Evolutionary conservation across 1,140 invertebrate species (phyloP), one percentile per base, ranked within the genome.

Genomic region (Heterodera schachtii): DNA sequence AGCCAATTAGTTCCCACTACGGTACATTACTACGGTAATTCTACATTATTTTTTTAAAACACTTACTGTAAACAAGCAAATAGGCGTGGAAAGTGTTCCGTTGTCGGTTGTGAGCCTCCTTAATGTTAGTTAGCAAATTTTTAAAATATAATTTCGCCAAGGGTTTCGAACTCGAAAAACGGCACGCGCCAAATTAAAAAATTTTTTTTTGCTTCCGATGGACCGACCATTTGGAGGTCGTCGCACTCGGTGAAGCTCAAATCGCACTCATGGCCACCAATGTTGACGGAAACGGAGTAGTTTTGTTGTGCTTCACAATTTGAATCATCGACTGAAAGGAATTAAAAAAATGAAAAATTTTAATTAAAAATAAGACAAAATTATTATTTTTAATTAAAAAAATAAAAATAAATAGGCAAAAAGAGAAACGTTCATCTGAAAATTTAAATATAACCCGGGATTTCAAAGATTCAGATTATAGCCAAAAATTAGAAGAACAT

Each of bases 61-160:
- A 64, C 57, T 13, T 64, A 64, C 81, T 84, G 85, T 89, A 89
- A 11, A 89, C 75, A 16, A 89, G 79, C n/a, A 89, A 31, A 77
- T 89, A 90, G 13, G 88, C 88, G 52, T 87, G 85, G 9, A 88
- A 78, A 69, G 70, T 31, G 66, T 41, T n/a, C 11, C n/a, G 21
- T 13, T 31, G 60, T 13, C 47, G 0, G 57, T 9, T 69, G 21
- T 70, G 43, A 41, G 75, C 4, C 41, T 44, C 31, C 74, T 44
- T 75, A 44, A 57, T 44, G 7, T 75, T 3, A 16, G 44, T 3
- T 16, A 52, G 41, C 41, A 41, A 75, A 44, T 75, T 31, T 21
- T 43, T 31, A 43, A 81, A 41, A 74, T 74, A 41, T 3, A 43
- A 57, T 31, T 31, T 31, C 31, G 31, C 31, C 31, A 31, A 31